Evolutionary conservation across 2,113 vertebrate species (phyloP).

Genomic region (Campylomormyrus numenius): DNA sequence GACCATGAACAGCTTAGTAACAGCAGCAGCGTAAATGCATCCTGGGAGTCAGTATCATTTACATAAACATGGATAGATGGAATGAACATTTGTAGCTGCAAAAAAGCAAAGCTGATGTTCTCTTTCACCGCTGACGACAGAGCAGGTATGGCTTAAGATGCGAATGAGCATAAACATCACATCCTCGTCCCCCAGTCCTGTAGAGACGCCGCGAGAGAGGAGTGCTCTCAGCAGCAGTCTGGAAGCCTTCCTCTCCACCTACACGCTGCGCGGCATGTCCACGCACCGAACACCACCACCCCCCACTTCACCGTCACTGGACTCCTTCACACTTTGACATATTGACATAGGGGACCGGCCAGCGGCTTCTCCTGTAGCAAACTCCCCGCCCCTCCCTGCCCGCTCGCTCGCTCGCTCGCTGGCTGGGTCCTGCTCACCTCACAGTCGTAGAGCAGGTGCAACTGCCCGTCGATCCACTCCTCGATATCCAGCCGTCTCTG

Average conservation of each 20-base stretch:
- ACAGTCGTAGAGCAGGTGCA: constrained; percentile 85
- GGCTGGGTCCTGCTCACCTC: constrained; percentile 57
- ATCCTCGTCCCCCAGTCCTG: background rate
- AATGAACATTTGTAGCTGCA: background rate
- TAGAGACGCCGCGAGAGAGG: background rate
- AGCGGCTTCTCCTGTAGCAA: background rate
- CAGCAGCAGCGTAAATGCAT: background rate
- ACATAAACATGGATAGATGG: background rate
- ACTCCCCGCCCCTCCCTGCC: background rate
- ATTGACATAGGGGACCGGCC: background rate
- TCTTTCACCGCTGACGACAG: background rate
- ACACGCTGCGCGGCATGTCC: background rate
- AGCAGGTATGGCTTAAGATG: background rate
- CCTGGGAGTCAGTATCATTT: background rate
- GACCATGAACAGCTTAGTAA: background rate
- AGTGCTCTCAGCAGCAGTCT: background rate
- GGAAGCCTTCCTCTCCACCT: background rate
- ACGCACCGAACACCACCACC: background rate
- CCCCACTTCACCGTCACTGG: background rate
- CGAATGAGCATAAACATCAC: background rate
- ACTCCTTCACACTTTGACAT: background rate
- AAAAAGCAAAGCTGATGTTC: background rate
- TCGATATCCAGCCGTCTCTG: constrained; percentile 89
- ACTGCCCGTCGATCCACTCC: constrained; percentile 82
- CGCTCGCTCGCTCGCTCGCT: background rate